Conservation (phyloP, 2,888 invertebrate genomes). For the Plutella xylostella region DNA sequence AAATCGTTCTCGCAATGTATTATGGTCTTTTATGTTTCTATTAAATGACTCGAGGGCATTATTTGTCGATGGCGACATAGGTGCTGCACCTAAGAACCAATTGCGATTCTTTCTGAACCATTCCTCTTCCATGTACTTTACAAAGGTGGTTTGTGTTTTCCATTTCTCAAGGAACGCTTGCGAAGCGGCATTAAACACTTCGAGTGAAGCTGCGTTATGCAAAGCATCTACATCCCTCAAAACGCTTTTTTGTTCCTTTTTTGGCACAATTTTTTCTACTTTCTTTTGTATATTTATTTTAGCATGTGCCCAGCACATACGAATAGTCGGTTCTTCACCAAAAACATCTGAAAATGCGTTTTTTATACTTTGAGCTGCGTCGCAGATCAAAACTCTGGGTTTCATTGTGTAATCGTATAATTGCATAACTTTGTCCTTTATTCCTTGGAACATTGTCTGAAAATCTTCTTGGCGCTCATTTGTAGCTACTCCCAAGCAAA, state of each 20-base stretch:
- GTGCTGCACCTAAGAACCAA: slow-evolving; percentile 14
- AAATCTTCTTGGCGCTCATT: slow-evolving; percentile 11
- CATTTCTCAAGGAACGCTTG: slow-evolving; percentile 10
- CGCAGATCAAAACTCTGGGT: slow-evolving; percentile 8
- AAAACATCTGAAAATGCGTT: slow-evolving; percentile 10
- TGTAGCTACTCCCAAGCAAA: slow-evolving; percentile 14
- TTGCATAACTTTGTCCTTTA: slow-evolving; percentile 8
- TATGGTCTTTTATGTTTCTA: slow-evolving; percentile 14
- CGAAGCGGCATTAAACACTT: slow-evolving; percentile 13
- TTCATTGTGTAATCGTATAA: slow-evolving; percentile 9
- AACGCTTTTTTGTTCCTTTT: slow-evolving; percentile 11
- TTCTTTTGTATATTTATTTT: slow-evolving; percentile 11
- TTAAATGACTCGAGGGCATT: slow-evolving; percentile 15
- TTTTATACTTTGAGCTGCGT: slow-evolving; percentile 8
- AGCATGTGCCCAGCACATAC: slow-evolving; percentile 15
- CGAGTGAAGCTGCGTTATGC: slow-evolving; percentile 11
- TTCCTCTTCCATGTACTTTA: slow-evolving; percentile 14
- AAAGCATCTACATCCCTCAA: slow-evolving; percentile 13
- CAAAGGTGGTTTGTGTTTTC: slow-evolving; percentile 12
- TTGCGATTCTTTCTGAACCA: slow-evolving; percentile 14
- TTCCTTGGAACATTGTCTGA: slow-evolving; percentile 10
- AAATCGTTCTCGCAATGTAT: slow-evolving; percentile 12
- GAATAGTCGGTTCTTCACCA: slow-evolving; percentile 10
- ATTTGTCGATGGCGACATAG: slow-evolving; percentile 10
- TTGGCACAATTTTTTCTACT: slow-evolving; percentile 8